Percentiles rank a stretch among this genome's conserved stretches.
Conservation (phyloP, 2,113 vertebrate species). For the Lynx canadensis region DNA sequence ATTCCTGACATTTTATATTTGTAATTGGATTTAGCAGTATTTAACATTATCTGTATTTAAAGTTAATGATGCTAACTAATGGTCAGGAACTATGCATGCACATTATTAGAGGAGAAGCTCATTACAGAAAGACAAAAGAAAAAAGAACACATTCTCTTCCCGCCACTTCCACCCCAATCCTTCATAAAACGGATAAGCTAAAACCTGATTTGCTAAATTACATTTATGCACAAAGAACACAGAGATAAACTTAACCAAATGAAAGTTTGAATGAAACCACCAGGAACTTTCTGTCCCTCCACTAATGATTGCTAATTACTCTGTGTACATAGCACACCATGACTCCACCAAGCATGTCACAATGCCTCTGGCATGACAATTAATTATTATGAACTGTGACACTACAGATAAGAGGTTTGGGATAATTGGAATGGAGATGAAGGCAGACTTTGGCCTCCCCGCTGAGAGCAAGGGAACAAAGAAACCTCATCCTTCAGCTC, state of each 20-base stretch:
- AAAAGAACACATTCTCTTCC: neutral
- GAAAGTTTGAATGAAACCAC: conserved; percentile 57
- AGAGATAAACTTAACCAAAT: conserved; percentile 61
- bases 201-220: conserved; percentile 33
- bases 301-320: conserved; percentile 79
- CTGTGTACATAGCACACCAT: conserved; percentile 71
- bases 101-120: conserved; percentile 6
- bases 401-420: conserved; percentile 74
- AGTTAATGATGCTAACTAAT: neutral
- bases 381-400: conserved; percentile 79
- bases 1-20: neutral
- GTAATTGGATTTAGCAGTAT: conserved; percentile 16
- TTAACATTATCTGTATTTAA: conserved; percentile 33
- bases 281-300: conserved; percentile 56
- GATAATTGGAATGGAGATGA: conserved; percentile 76
- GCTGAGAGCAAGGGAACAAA: conserved; percentile 66
- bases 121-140: neutral
- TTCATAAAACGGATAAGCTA: neutral
- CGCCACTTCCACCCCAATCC: neutral
- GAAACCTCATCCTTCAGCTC: conserved; percentile 45
- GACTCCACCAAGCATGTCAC: conserved; percentile 76
- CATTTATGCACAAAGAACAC: conserved; percentile 48
- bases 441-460: conserved; percentile 63
- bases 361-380: conserved; percentile 76
- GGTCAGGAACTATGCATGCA: neutral